Evolutionary conservation across 1,140 invertebrate genomes (phyloP), one percentile per base, ranked within the genome.

Genomic region (Caenorhabditis inopinata): DNA sequence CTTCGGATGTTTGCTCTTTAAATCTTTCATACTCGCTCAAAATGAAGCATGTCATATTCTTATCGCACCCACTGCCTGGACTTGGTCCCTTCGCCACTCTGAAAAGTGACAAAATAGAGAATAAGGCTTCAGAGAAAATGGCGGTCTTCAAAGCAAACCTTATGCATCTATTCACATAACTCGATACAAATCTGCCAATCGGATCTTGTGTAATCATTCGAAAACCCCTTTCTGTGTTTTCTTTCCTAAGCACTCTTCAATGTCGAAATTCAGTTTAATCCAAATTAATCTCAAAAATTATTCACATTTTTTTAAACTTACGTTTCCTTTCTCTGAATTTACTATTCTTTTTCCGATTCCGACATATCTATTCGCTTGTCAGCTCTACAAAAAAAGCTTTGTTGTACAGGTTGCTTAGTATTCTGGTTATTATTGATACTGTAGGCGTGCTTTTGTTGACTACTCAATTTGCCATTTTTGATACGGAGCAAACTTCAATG

Each of bases 131-230:
- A 18, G 18, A 32, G 29, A 23, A n/a, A 6, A 51, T n/a, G 18
- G 29, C 11, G 32, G 23, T 32, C 48, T 62, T 27, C n/a, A 21
- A 62, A 25, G 46, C 48, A 21, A 27, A 81, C 79, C 79, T 73
- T 68, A 79, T 79, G 45, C 78, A 79, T 79, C 68, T 68, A 53
- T 79, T 62, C 78, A 79, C 78, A 74, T 62, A 79, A 32, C 78
- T 62, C 16, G 78, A 79, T 35, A 79, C 42, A 23, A 79, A 79
- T 68, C 78, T 51, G 27, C 74, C 78, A 32, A 79, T 53, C 27
- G 78, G 78, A 25, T 79, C 58, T 21, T 62, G 53, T n/a, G 68
- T 74, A n/a, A 79, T 53, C 58, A 74, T 74, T 73, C 27, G 23
- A 9, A 32, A 74, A 32, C 49, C 45, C 58, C 58, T 74, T 62